Conservation (phyloP, 1,140 invertebrate species). For the Callitettix versicolor region DNA sequence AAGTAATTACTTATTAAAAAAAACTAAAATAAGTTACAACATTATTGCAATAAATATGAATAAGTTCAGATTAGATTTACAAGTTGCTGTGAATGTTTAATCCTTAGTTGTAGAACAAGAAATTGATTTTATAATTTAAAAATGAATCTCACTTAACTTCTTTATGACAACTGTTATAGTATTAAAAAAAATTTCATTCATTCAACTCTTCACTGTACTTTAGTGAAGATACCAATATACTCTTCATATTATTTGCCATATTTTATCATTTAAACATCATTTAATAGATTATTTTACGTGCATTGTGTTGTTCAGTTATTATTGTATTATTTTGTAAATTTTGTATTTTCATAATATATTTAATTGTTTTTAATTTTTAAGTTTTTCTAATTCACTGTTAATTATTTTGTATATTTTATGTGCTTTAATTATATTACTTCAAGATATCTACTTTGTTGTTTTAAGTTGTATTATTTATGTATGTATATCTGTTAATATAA, state of each 20-base stretch:
- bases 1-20: no score
- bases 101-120: no score
- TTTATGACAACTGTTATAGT: no score
- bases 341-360: conserved; percentile 9
- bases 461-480: background rate
- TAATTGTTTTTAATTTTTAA: conserved; percentile 3
- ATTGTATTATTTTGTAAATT: conserved; percentile 1
- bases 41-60: no score
- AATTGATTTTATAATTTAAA: no score
- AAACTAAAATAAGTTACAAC: no score
- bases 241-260: background rate
- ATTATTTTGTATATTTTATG: conserved; percentile 6
- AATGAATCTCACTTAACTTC: no score
- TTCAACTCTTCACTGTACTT: background rate
- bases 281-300: background rate
- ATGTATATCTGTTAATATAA: background rate
- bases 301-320: background rate
- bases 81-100: no score
- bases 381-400: conserved; percentile 5
- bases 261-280: background rate
- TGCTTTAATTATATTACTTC: background rate
- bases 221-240: background rate
- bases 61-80: no score
- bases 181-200: background rate
- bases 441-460: background rate